Evolutionary conservation across 1,140 invertebrate species (phyloP).

Genomic region (Drosophila equinoxialis): DNA sequence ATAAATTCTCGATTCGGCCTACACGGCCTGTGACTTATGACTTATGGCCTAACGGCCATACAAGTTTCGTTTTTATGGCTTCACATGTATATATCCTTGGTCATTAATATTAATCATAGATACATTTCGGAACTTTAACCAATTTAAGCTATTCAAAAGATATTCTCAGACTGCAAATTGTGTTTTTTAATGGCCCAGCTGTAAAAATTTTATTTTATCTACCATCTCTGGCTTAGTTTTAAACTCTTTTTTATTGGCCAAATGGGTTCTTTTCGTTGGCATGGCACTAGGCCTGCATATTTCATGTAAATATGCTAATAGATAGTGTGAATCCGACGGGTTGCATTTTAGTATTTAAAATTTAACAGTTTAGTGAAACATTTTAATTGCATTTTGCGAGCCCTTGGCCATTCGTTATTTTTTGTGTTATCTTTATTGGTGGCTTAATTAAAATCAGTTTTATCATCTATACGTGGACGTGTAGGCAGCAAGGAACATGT

Average conservation of each 20-base stretch:
- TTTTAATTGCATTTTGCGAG: constrained; percentile 14
- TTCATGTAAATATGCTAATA: too few species aligned
- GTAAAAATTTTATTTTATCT: background rate
- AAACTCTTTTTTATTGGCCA: background rate
- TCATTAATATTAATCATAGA: constrained; percentile 47
- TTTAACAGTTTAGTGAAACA: background rate
- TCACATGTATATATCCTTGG: constrained; percentile 1
- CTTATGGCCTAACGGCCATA: constrained; percentile 25
- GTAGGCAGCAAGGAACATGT: too few species aligned
- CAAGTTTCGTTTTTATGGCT: constrained; percentile 39
- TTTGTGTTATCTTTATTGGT: background rate
- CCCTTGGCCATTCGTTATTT: background rate
- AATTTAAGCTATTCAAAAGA: constrained; percentile 42
- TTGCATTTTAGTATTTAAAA: background rate
- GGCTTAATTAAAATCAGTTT: constrained; percentile 14
- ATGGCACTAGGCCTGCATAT: background rate
- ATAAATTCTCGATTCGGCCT: constrained; percentile 37
- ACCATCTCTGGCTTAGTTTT: background rate
- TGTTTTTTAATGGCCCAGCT: background rate
- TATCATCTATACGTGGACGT: too few species aligned
- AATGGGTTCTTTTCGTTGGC: background rate
- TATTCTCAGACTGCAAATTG: constrained; percentile 35
- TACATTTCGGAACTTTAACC: constrained; percentile 12
- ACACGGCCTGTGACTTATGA: constrained; percentile 37
- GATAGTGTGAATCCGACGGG: too few species aligned